phyloP scores from a whole-genome alignment of 92 coral and sea anemone genomes.

The Scolanthus callimorphus region DNA sequence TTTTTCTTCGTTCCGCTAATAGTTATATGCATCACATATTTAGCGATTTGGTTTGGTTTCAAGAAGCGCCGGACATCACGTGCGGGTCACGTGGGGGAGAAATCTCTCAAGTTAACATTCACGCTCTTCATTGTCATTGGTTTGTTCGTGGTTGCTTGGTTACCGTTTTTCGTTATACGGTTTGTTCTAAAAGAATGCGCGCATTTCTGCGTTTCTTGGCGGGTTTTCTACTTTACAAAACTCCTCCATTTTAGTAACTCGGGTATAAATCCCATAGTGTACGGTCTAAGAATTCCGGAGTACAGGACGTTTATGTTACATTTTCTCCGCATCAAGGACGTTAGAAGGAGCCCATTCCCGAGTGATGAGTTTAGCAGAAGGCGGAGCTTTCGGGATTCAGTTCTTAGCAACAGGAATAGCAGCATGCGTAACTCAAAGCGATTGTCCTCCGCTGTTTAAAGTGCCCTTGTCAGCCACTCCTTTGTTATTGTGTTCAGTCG shows the following conservation, averaged over 20 bases:
- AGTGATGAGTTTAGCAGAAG: too few relatives aligned
- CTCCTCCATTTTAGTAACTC: slow-evolving; percentile 57
- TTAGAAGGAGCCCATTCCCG: too few relatives aligned
- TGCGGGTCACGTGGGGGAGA: slow-evolving; percentile 10
- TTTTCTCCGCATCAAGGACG: too few relatives aligned
- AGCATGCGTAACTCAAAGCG: too few relatives aligned
- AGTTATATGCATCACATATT: slow-evolving; percentile 23
- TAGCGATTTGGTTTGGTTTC: slow-evolving; percentile 18
- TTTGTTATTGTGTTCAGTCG: too few relatives aligned
- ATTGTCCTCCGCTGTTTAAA: too few relatives aligned
- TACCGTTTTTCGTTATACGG: slow-evolving; percentile 35
- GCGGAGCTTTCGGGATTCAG: too few relatives aligned
- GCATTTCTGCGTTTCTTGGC: slow-evolving; percentile 46
- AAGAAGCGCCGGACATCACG: slow-evolving; percentile 1
- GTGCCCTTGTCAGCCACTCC: too few relatives aligned
- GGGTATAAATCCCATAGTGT: slow-evolving; percentile 48
- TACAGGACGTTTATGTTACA: slow-evolving; percentile 13
- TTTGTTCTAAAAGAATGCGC: slow-evolving; percentile 21
- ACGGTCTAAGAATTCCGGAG: slow-evolving; percentile 62
- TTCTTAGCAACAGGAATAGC: too few relatives aligned
- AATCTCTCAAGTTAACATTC: slow-evolving; percentile 16
- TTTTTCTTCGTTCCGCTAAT: slow-evolving; percentile 28
- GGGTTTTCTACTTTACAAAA: slow-evolving; percentile 50
- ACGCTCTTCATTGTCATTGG: slow-evolving; percentile 29
- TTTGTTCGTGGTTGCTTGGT: slow-evolving; percentile 23